These are phyloP conservation scores for Galagoides demidoff DNA, from an alignment of 2,797 vertebrate species.

Conservation along the genomic window DNA sequence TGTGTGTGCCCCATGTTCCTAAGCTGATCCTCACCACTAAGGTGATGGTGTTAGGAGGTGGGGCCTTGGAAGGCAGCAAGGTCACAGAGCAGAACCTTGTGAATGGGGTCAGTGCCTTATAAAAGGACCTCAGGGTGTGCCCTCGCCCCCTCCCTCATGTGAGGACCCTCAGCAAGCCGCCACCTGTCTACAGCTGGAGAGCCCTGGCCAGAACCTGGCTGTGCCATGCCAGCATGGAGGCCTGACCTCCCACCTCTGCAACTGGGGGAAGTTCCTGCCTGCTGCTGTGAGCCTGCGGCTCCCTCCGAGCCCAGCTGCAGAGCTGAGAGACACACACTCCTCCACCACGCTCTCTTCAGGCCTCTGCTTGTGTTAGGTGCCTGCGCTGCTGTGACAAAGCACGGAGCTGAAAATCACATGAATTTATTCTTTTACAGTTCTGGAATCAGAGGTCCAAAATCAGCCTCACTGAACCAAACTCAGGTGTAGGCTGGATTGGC, in stretches of 20 bases:
- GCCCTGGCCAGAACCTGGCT: background rate
- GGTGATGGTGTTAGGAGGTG: background rate
- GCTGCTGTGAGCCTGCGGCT: background rate
- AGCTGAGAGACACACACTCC: background rate
- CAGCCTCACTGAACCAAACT: background rate
- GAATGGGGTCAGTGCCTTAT: background rate
- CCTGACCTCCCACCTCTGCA: background rate
- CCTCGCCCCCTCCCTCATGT: fast-evolving
- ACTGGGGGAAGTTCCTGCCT: background rate
- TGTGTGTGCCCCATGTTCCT: background rate
- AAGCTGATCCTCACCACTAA: background rate
- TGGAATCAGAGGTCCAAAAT: background rate
- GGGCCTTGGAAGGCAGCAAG: background rate
- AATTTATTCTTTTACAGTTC: background rate
- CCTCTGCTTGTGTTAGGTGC: background rate
- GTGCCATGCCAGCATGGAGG: no score
- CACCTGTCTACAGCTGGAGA: background rate
- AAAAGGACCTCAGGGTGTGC: background rate
- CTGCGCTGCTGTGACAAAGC: background rate
- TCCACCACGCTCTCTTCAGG: fast-evolving
- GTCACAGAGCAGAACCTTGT: background rate
- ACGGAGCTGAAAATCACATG: background rate
- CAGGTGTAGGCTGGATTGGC: no score
- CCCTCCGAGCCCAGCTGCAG: background rate
- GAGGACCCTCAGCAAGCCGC: background rate